These are phyloP conservation scores for Leptinotarsa haldemani DNA, from an alignment of 2,888 invertebrate species.

Conservation along the genomic window DNA sequence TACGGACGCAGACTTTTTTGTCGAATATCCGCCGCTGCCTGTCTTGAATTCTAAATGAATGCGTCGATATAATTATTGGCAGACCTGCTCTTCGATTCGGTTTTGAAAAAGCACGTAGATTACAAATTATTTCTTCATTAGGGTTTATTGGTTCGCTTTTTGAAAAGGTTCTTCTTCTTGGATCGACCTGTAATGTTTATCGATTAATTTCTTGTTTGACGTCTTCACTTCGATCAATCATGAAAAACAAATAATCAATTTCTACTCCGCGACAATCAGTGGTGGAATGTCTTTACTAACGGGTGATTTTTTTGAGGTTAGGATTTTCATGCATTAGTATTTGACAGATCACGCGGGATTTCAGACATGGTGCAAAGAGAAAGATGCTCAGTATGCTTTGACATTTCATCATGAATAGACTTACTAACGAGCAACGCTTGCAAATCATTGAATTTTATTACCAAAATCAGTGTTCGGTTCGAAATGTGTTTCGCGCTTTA, in stretches of 20 bases:
- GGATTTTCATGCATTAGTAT: no score
- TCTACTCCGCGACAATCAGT: background rate
- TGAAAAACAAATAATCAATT: background rate
- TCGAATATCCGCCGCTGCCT: conserved; percentile 38
- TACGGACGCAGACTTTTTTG: conserved; percentile 41
- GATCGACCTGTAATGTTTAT: background rate
- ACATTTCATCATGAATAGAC: no score
- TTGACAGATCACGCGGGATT: no score
- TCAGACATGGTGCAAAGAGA: no score
- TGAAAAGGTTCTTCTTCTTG: conserved; percentile 1
- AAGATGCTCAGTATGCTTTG: no score
- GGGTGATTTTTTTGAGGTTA: no score
- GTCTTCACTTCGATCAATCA: background rate
- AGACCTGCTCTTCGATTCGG: conserved; percentile 28
- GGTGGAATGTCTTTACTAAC: background rate
- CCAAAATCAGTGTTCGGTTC: no score
- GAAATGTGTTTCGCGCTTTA: no score
- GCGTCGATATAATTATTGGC: conserved; percentile 39
- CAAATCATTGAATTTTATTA: no score
- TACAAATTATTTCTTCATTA: conserved; percentile 25
- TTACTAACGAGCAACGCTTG: no score
- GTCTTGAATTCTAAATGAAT: conserved; percentile 39
- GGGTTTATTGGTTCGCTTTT: conserved; percentile 13
- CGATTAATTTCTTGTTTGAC: background rate
- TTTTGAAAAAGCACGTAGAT: conserved; percentile 20